Evolutionary conservation across 2,113 vertebrate species (phyloP).

Genomic region (Poicephalus meyeri): DNA sequence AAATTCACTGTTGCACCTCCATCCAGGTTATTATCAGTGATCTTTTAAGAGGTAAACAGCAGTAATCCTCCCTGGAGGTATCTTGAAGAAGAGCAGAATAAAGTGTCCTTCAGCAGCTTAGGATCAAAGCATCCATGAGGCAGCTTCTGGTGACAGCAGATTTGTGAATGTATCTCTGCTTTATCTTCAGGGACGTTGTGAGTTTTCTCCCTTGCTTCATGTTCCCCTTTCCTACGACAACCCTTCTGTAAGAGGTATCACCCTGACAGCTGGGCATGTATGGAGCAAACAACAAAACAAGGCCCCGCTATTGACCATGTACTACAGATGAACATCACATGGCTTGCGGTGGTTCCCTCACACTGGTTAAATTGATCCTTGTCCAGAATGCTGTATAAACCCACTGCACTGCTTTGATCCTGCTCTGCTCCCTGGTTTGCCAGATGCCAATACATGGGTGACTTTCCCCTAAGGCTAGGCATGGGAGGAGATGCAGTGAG

Average conservation of each 20-base stretch:
- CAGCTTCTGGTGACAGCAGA: not conserved
- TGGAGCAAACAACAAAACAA: not conserved
- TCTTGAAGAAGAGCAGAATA: not conserved
- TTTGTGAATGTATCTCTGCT: not conserved
- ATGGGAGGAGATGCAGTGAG: not conserved
- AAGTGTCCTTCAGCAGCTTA: not conserved
- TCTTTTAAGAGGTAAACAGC: not conserved
- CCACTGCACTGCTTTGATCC: not conserved
- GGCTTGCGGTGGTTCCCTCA: not conserved
- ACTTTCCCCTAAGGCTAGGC: not conserved
- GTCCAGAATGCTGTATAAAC: not conserved
- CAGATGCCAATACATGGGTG: not conserved
- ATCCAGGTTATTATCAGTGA: not conserved
- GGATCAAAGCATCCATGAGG: not conserved
- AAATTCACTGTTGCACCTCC: not conserved
- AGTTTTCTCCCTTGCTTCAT: not conserved
- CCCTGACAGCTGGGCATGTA: not conserved
- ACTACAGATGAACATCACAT: not conserved
- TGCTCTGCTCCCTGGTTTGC: not conserved
- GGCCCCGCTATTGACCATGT: too few species aligned
- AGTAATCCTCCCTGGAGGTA: not conserved
- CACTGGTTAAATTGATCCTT: not conserved
- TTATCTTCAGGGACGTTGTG: not conserved
- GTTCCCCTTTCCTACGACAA: not conserved
- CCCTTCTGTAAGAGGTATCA: not conserved